Evolutionary conservation across 2,113 vertebrate species (phyloP).

Genomic region (Girardinichthys multiradiatus): DNA sequence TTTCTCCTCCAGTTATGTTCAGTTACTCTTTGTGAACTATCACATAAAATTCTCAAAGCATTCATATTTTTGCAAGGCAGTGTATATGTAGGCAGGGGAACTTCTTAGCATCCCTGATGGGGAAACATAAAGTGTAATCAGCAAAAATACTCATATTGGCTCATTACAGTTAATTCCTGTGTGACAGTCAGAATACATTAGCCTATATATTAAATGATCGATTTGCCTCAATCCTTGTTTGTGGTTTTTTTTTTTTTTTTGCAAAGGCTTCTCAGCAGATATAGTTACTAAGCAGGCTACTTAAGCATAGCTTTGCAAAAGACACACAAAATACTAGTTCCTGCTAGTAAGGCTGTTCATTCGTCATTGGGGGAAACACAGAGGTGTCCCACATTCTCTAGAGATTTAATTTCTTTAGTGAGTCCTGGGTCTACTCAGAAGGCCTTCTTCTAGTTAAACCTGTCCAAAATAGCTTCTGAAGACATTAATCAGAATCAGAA

Average conservation of each 20-base stretch:
- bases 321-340: no score
- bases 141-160: conserved; percentile 44
- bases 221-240: conserved; percentile 18
- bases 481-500: neutral
- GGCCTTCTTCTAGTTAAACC: neutral
- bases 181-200: conserved; percentile 39
- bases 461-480: neutral
- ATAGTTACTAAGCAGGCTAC: conserved; percentile 1
- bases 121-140: conserved; percentile 22
- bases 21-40: no score
- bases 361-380: neutral
- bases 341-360: no score
- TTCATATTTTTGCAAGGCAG: no score
- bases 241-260: conserved; percentile 15
- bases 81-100: neutral
- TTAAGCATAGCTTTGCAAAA: neutral
- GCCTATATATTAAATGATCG: conserved; percentile 36
- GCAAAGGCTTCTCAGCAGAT: conserved; percentile 7
- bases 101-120: conserved; percentile 10
- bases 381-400: neutral
- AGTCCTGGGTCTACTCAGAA: neutral
- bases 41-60: no score
- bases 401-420: neutral
- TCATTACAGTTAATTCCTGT: conserved; percentile 46
- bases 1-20: no score